Evolutionary conservation across 2,113 vertebrate species (phyloP), one percentile per base, ranked within the genome.

Genomic region (Ranitomeya imitator): DNA sequence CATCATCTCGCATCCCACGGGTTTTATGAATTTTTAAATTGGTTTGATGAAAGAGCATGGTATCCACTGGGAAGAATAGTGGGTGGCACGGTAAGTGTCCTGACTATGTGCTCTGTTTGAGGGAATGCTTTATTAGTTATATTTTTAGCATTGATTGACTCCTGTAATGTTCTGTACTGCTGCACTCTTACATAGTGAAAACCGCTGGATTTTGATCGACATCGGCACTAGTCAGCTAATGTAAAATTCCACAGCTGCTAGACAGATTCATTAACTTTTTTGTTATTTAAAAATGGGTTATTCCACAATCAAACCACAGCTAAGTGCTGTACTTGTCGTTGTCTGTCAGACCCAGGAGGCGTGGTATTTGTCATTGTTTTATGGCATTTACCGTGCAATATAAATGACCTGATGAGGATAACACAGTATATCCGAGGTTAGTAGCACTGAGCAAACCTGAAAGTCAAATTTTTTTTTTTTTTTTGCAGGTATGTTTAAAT

Each of bases 1-100:
- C 98, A 99, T 93, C 97, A 99, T 94, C 98, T 99, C 94, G 96
- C 97, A 90, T 97, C 97, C 89, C 98, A 99, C 91, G 98, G 98
- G 89, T 99, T 99, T 96, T 99, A 99, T 89, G 98, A 99, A 94
- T 99, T 99, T 95, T 97, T 99, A 93, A 99, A 99, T 94, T 99
- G 98, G 98, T 99, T 99, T 92, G 98, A 99, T 88, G 98, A 99
- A 94, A 96, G 98, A 94, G 98, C 98, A 86, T 99, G 98, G 98
- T 99, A 99, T 93, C 98, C 98, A 73, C 92, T 99, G 91, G 98
- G 98, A 94, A 97, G 98, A 94, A 99, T 99, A 91, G 98, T 99
- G 79, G 98, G 98, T 89, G 98, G 98, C 92, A 99, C 98, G 89
- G 98, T 99, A 96, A 97, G 98, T 96, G 92, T 92, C 85, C 18